Base-by-base conservation (phyloP, 1,140 invertebrate genomes). In the Sarcophaga peregrina region DNA sequence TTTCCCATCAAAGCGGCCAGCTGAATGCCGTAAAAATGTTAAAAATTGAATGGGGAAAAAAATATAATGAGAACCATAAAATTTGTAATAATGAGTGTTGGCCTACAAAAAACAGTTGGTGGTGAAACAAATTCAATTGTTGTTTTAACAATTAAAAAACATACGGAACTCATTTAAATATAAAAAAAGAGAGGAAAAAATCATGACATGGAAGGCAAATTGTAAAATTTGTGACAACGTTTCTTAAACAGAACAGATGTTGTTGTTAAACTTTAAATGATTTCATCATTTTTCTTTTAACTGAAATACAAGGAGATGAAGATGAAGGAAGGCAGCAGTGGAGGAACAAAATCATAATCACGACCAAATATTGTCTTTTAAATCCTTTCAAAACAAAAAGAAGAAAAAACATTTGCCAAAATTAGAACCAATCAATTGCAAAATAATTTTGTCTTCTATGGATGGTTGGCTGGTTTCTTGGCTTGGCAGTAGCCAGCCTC, bases 121-220 rank as follows among this genome's bases (percentile, higher is more conserved):
- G 25, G n/a, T 58, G 54, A 15, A 58, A 58, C 15, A n/a, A 58
- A 11, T 58, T 68, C 62, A 25, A 37, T 68, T 17, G n/a, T 20
- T 68, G n/a, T 20, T 68, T 68, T 68, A 68, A 68, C 62, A 68
- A 68, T 68, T 68, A 68, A 68, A 68, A 37, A 68, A 7, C n/a
- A 68, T 68, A 68, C n/a, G n/a, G 8, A 68, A 25, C n/a, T 20
- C 17, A 68, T 68, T 68, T 20, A 68, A 68, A 68, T 68, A 68
- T 20, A 5, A 20, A 20, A 25, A 68, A 8, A 68, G 15, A 11
- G 11, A 62, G 11, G n/a, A 6, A 25, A 68, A 8, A 68, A 62
- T 3, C 54, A 62, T 15, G n/a, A n/a, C 54, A 62, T 6, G 25
- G 25, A n/a, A 20, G n/a, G 9, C 62, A 20, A 68, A 15, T 37